A percentile compares a stretch with the other conserved stretches of the same genome.
phyloP scores from a whole-genome alignment of 2,113 vertebrate genomes.

The Zapornia atra region DNA sequence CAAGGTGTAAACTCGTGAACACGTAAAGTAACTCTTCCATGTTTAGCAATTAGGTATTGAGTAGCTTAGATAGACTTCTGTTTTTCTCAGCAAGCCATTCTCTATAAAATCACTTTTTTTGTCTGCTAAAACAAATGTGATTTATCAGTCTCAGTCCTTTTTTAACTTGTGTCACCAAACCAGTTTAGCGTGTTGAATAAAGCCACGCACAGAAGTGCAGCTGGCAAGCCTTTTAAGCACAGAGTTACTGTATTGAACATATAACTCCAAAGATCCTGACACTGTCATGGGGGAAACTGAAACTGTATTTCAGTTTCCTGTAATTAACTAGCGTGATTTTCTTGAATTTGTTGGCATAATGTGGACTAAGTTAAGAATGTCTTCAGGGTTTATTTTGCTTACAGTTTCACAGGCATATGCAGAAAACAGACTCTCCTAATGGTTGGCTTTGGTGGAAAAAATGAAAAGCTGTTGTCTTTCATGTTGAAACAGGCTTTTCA shows the following conservation, averaged over 20 bases:
- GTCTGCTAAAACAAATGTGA: neutral
- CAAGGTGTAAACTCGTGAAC: neutral
- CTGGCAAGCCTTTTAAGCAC: neutral
- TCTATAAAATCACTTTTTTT: neutral
- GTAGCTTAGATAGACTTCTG: neutral
- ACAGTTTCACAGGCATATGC: neutral
- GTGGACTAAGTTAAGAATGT: neutral
- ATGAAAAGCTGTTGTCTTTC: neutral
- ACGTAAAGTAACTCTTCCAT: neutral
- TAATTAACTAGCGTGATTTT: slow-evolving; percentile 11
- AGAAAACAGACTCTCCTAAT: neutral
- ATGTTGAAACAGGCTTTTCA: neutral
- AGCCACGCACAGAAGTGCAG: neutral
- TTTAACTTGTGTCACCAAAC: neutral
- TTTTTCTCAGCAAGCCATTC: neutral
- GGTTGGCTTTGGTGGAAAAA: neutral
- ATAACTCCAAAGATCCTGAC: slow-evolving; percentile 5
- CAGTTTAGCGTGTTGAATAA: neutral
- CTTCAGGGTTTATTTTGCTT: slow-evolving; percentile 31
- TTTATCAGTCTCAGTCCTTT: neutral
- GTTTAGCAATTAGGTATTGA: neutral
- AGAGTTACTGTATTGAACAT: neutral
- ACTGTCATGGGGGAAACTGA: neutral
- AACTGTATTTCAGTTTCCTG: slow-evolving; percentile 32
- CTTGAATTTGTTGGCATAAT: slow-evolving; percentile 23